Conservation (phyloP, 2,888 invertebrate genomes). For the Cephus pulcher region DNA sequence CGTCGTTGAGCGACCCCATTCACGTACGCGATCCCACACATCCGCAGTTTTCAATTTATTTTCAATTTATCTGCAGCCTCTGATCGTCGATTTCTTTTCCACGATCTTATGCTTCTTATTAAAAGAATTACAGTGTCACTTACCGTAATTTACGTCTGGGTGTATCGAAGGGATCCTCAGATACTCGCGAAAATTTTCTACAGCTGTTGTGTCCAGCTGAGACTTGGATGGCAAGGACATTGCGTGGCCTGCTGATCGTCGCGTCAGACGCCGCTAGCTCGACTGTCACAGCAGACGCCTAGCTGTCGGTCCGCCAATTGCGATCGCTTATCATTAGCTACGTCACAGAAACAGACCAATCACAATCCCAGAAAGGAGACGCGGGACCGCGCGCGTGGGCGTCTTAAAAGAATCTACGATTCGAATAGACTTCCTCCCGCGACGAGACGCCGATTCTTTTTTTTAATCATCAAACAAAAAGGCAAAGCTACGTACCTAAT, state of each 20-base stretch:
- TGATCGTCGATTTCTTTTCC: not conserved
- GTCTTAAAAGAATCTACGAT: constrained; percentile 11
- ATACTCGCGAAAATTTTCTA: constrained; percentile 87
- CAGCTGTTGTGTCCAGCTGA: constrained; percentile 69
- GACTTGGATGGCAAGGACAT: constrained; percentile 41
- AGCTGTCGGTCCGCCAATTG: constrained; percentile 44
- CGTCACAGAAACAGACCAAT: constrained; percentile 36
- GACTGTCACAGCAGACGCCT: constrained; percentile 50
- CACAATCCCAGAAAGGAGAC: constrained; percentile 6
- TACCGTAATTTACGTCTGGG: constrained; percentile 88
- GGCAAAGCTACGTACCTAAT: not conserved
- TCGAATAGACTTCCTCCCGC: constrained; percentile 4
- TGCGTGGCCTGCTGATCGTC: constrained; percentile 30
- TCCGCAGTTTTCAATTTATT: constrained; percentile 14
- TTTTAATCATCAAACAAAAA: not conserved
- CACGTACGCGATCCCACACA: constrained; percentile 24
- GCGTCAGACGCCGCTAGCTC: constrained; percentile 35
- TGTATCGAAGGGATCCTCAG: constrained; percentile 89
- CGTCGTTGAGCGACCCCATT: constrained; percentile 42
- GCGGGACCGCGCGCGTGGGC: constrained; percentile 14
- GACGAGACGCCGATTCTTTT: not conserved
- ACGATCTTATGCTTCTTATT: not conserved
- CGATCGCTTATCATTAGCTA: constrained; percentile 33
- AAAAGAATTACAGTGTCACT: constrained; percentile 52
- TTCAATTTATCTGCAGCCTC: not conserved